Evolutionary conservation across 2,797 vertebrate species (phyloP).

Genomic region (Eupleurogrammus muticus): DNA sequence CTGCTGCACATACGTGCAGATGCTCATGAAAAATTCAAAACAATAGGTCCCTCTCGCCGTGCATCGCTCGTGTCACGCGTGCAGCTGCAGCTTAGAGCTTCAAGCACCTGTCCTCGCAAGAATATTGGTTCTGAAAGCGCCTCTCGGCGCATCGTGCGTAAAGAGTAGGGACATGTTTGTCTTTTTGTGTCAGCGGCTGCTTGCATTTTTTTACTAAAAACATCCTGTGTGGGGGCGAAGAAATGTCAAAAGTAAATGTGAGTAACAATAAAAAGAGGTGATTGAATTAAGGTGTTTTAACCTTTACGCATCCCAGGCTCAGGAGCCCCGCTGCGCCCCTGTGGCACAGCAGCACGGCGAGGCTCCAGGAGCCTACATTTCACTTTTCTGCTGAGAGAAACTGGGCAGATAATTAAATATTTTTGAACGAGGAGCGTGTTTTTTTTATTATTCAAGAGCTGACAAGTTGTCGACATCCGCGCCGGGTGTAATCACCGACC

Average conservation of each 20-base stretch:
- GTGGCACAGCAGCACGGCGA: not conserved
- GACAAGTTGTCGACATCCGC: conserved; percentile 66
- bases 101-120: not conserved
- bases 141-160: not conserved
- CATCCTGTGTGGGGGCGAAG: not conserved
- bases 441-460: conserved; percentile 69
- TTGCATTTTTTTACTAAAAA: not conserved
- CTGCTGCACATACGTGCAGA: conserved; percentile 4
- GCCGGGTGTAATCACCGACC: conserved; percentile 59
- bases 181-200: not conserved
- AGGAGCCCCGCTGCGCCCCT: conserved; percentile 12
- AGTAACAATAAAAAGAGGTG: not conserved
- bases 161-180: not conserved
- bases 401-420: conserved; percentile 58
- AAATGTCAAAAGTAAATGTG: conserved; percentile 8
- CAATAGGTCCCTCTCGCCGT: conserved; percentile 21
- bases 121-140: too few species aligned
- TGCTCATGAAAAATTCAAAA: conserved; percentile 39
- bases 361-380: conserved; percentile 14
- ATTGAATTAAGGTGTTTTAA: conserved; percentile 32
- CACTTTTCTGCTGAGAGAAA: conserved; percentile 32
- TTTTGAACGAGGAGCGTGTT: conserved; percentile 39
- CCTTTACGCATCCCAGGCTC: conserved; percentile 1
- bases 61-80: conserved; percentile 20
- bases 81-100: not conserved